Base-by-base conservation (phyloP, 92 coral and sea anemone species). In the Zoanthus sociatus region DNA sequence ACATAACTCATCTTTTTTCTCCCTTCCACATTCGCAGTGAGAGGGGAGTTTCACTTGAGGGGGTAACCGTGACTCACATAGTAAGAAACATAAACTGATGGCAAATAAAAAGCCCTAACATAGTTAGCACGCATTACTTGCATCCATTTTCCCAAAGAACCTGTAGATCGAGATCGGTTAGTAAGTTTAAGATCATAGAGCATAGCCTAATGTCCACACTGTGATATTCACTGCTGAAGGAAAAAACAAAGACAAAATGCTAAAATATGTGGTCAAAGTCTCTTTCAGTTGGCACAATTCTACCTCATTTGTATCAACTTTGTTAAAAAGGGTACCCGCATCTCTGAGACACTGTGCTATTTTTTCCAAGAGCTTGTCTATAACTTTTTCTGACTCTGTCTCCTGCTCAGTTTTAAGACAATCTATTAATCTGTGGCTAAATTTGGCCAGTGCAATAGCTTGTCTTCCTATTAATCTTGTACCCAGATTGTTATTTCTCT, bases 261-360 rank as follows among this genome's bases (percentile, higher is more conserved):
- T 84, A 60, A 88, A 91, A 78, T 58, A 84, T 16, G 18, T 11
- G 6, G 64, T 71, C 67, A 79, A 70, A 33, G 75, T 32, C 18
- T 76, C 83, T 70, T 87, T 82, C 9, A 87, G 88, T 66, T 87
- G 82, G 53, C 37, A 42, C 30, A 90, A 9, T 32, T 90, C 90
- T 13, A 30, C 51, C 61, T 45, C 30, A 78, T 87, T 88, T 37
- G 90, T 78, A 13, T 87, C 77, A 5, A 92, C 88, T 16, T 84
- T 87, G 86, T 90, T 90, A 17, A 92, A 92, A 14, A 92, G 88
- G 26, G 94, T 73, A 56, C 94, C 90, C 11, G 95, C 92, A 92
- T 92, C 83, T 74, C 93, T 78, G 16, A 92, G 60, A 72, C 88
- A 81, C 31, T 87, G 87, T 87, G 87, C 71, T 56, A 84, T 89